Evolutionary conservation across 2,113 vertebrate species (phyloP), one percentile per base, ranked within the genome.

Genomic region (Potamarius usumacintae): DNA sequence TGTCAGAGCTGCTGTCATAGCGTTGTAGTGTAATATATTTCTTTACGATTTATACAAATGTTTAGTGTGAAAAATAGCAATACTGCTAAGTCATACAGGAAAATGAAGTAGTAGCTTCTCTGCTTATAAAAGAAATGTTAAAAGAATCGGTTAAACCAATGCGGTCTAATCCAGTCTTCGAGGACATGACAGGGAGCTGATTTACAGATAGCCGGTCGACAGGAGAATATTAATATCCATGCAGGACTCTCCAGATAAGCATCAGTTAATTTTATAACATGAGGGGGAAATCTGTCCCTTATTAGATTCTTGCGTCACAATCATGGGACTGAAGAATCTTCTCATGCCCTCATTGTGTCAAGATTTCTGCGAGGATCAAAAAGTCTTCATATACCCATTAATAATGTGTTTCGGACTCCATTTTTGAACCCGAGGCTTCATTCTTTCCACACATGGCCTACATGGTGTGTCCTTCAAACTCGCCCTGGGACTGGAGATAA

Each of bases 181-280:
- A 58, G 67, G 53, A 84, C 83, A 84, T 84, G 83, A 84, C 65
- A 72, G 52, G 58, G 62, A 83, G 62, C 48, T 67, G 82, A 82
- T 82, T 82, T 82, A 82, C 79, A 72, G 67, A 72, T n/a, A 9
- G 52, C 79, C 58, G 25, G 52, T 9, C 11, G 34, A 72, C 67
- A 57, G 50, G 67, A 84, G 52, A 27, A 42, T 72, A 71, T 71
- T 84, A 72, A 57, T 84, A 60, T 34, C 65, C 83, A 84, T 17
- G 25, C 65, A 34, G 53, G 50, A 72, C 52, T 84, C 83, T 25
- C 17, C 27, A 84, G 69, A 84, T 84, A 84, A 84, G n/a, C 55
- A 85, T 76, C 71, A 85, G 71, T 76, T 77, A 85, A 74, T 76
- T 50, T 48, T 76, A 74, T n/a, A 85, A 48, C 71, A 76, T 62